phyloP scores from a whole-genome alignment of 2,113 vertebrate genomes.

The Suncus etruscus region DNA sequence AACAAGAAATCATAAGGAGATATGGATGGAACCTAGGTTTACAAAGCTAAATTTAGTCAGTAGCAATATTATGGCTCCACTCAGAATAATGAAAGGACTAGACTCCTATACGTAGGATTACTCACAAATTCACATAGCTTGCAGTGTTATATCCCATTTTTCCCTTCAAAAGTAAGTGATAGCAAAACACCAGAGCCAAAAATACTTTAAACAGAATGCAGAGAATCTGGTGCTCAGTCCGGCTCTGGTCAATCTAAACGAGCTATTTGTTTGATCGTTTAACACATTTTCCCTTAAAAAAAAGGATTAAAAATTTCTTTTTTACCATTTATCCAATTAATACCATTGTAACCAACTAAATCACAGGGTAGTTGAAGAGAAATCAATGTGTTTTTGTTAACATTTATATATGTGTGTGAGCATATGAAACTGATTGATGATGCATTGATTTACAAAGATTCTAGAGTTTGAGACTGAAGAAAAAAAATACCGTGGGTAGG shows the following conservation, averaged over 20 bases:
- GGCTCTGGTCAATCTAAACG: background rate
- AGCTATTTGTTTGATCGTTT: background rate
- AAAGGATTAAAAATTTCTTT: conserved; percentile 16
- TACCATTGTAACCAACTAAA: background rate
- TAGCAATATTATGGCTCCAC: background rate
- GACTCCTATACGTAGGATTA: background rate
- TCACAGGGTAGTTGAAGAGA: conserved; percentile 7
- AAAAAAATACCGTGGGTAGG: background rate
- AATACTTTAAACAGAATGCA: conserved; percentile 18
- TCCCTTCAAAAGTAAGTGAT: conserved; percentile 22
- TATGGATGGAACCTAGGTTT: background rate
- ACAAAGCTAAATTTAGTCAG: background rate
- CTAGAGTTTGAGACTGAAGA: too few species aligned
- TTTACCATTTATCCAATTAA: conserved; percentile 21
- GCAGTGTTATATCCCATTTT: conserved; percentile 43
- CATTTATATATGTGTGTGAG: background rate
- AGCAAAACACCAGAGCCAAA: background rate
- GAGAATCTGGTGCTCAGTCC: background rate
- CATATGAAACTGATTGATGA: background rate
- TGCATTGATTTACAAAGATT: background rate
- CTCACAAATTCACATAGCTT: background rate
- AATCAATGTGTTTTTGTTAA: background rate
- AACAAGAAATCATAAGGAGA: conserved; percentile 25
- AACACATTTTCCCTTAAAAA: background rate
- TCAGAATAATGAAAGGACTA: conserved; percentile 13